Evolutionary conservation across 2,113 vertebrate species (phyloP).

Genomic region (Chionodraco myersi): DNA sequence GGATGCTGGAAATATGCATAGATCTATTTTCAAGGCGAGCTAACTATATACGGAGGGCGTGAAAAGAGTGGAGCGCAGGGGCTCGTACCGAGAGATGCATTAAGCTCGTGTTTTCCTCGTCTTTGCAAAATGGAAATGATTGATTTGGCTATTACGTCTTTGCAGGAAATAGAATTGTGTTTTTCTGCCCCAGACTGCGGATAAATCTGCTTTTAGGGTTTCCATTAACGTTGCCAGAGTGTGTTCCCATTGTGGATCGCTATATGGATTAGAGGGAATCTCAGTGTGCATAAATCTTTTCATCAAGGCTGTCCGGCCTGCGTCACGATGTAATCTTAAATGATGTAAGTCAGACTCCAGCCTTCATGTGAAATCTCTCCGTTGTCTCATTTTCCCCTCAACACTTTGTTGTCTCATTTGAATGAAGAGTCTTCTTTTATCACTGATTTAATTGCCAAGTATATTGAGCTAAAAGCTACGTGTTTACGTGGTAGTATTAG

Average conservation of each 20-base stretch:
- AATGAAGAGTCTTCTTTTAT: conserved; percentile 22
- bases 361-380: conserved; percentile 27
- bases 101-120: conserved; percentile 36
- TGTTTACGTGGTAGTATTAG: too few relatives aligned
- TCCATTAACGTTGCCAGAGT: conserved; percentile 46
- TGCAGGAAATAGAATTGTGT: conserved; percentile 54
- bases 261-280: conserved; percentile 67
- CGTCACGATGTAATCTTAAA: conserved; percentile 59
- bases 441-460: conserved; percentile 17
- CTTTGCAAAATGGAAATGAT: conserved; percentile 61
- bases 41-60: conserved; percentile 25
- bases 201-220: conserved; percentile 24
- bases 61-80: conserved; percentile 34
- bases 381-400: background rate
- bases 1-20: conserved; percentile 46
- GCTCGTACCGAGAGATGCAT: conserved; percentile 50
- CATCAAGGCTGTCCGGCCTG: conserved; percentile 57
- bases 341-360: conserved; percentile 34
- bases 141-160: conserved; percentile 64
- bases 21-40: conserved; percentile 44
- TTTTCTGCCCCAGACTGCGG: conserved; percentile 33
- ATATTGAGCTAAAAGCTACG: too few relatives aligned
- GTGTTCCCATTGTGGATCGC: conserved; percentile 49
- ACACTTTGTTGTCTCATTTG: background rate
- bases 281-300: conserved; percentile 66